phyloP scores from a whole-genome alignment of 2,888 invertebrate species.

The Prosapia bicincta region DNA sequence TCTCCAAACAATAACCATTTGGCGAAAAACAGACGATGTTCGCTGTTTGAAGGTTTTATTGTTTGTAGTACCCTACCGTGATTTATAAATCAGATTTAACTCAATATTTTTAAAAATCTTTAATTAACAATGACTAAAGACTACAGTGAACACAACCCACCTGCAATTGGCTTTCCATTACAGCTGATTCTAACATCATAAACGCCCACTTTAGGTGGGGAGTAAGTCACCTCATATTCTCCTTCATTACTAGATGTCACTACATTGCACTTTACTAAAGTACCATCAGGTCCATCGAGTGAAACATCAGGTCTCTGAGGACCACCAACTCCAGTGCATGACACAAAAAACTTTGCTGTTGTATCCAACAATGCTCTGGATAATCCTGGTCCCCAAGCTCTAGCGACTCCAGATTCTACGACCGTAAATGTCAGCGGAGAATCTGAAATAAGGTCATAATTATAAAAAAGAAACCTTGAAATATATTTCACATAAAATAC shows the following conservation, averaged over 20 bases:
- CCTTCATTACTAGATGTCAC: conserved; percentile 47
- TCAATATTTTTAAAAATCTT: too few relatives aligned
- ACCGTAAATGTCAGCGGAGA: conserved; percentile 56
- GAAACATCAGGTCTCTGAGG: conserved; percentile 45
- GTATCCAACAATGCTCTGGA: conserved; percentile 51
- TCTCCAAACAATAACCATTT: too few relatives aligned
- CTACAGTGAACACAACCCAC: too few relatives aligned
- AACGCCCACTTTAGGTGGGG: conserved; percentile 86
- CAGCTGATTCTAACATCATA: conserved; percentile 78
- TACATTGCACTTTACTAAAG: conserved; percentile 24
- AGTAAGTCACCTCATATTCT: conserved; percentile 86
- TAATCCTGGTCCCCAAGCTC: conserved; percentile 59
- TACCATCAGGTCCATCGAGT: conserved; percentile 58
- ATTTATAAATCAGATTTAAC: too few relatives aligned
- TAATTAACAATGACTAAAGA: too few relatives aligned
- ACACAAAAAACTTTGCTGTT: conserved; percentile 53
- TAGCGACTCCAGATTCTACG: conserved; percentile 56
- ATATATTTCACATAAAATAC: too few relatives aligned
- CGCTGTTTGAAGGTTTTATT: too few relatives aligned
- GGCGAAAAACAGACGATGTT: too few relatives aligned
- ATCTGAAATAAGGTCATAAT: conserved; percentile 35
- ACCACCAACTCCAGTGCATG: conserved; percentile 33
- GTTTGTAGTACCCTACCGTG: too few relatives aligned
- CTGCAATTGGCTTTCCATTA: conserved; percentile 61
- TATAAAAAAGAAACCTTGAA: too few relatives aligned